Conservation (phyloP, 2,113 vertebrate species). For the Phrynosoma platyrhinos region DNA sequence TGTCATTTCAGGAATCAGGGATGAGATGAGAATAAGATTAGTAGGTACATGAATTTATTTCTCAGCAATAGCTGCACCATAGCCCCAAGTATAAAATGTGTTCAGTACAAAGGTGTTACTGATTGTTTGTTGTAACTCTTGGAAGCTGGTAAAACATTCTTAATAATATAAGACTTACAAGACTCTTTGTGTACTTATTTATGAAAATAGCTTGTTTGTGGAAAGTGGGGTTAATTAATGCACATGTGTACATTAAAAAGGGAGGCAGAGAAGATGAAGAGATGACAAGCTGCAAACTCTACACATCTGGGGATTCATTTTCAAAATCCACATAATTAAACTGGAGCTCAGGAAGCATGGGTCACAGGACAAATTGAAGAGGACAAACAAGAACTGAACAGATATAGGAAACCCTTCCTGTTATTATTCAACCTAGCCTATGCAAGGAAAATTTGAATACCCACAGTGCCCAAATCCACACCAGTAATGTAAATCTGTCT, state of each 20-base stretch:
- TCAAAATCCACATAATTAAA: not conserved
- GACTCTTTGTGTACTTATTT: not conserved
- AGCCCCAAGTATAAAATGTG: not conserved
- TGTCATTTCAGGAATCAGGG: not conserved
- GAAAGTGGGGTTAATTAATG: not conserved
- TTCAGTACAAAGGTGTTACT: no score
- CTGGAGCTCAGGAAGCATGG: not conserved
- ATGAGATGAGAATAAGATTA: not conserved
- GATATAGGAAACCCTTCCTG: not conserved
- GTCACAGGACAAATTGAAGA: not conserved
- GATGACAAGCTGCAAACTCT: not conserved
- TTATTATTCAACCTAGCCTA: not conserved
- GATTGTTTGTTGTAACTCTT: no score
- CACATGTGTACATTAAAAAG: not conserved
- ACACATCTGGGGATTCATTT: not conserved
- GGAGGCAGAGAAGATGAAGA: not conserved
- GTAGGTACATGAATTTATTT: not conserved
- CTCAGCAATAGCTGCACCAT: not conserved
- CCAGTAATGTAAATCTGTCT: not conserved
- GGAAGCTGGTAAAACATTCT: no score
- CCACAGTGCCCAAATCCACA: not conserved
- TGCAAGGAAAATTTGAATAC: not conserved
- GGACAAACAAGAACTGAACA: not conserved
- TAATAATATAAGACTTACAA: not conserved
- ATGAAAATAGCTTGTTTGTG: not conserved